Evolutionary conservation across 2,113 vertebrate genomes (phyloP), one percentile per base, ranked within the genome.

Genomic region (Cromileptes altivelis): DNA sequence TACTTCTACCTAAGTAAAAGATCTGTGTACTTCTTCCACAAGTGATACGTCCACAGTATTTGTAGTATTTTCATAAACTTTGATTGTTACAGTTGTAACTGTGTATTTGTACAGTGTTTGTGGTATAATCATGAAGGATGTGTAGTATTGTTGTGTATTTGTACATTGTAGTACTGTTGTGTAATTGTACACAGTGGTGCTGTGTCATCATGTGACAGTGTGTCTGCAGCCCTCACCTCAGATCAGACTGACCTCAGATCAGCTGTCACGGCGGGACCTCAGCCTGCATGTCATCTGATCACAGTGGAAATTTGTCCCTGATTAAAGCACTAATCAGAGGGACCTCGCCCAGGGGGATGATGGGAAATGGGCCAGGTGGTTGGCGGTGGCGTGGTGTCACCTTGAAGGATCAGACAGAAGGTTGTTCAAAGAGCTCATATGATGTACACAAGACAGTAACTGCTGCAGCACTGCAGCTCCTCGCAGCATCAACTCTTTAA

Each of bases 241-340:
- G 72, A 37, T 37, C 53, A 73, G 62, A 65, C 77, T 75, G 72
- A 77, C 73, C 33, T 25, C 1, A 6, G 67, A 86, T 88, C 89
- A 80, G 80, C 67, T 91, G 73, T 77, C 70, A 3, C 78, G 7
- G 79, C 37, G 0, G 49, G 15, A 27, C 8, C 17, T 60, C 49
- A 3, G 75, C 63, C 52, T 5, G 2, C 18, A 0, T 79, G 91
- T 88, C 76, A 92, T 73, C 8, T 18, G 92, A 92, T 80, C 88
- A 3, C 56, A 37, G 83, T 91, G 88, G 83, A 91, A 92, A 91
- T 80, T 10, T 64, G 82, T 80, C 68, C 63, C 42, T 85, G 57
- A 88, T 90, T 88, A 84, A 83, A 65, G 62, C 25, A 12, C 79
- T 88, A 84, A 90, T 87, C 58, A 58, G 64, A 81, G 56, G 47